phyloP scores from a whole-genome alignment of 1,140 invertebrate genomes.

The Drosophila setifemur region DNA sequence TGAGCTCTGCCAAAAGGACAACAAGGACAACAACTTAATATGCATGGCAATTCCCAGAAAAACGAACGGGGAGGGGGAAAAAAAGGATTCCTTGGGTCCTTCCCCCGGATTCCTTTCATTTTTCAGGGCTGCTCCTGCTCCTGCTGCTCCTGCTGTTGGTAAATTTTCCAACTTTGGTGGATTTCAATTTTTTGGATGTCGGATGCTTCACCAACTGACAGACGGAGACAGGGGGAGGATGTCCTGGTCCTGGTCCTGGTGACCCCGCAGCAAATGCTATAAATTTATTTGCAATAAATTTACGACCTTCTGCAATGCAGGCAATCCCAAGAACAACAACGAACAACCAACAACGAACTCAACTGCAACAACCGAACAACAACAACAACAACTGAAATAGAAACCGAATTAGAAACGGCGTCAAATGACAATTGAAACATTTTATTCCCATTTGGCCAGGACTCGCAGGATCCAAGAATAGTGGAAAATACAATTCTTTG shows the following conservation, averaged over 20 bases:
- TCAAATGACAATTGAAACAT: constrained; percentile 47
- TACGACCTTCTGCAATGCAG: constrained; percentile 74
- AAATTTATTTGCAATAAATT: constrained; percentile 77
- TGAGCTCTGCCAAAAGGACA: constrained; percentile 51
- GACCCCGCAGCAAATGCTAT: constrained; percentile 49
- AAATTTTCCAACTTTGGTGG: constrained; percentile 24
- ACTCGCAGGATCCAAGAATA: background rate
- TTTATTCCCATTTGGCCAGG: constrained; percentile 33
- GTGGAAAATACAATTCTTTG: background rate
- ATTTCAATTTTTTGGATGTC: constrained; percentile 57
- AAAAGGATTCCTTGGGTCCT: background rate
- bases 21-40: constrained; percentile 63
- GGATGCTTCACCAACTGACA: constrained; percentile 14
- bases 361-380: background rate
- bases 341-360: background rate
- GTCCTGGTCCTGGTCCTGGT: background rate
- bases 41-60: constrained; percentile 30
- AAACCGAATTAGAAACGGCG: constrained; percentile 32
- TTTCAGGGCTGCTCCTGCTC: no score
- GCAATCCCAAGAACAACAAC: constrained; percentile 43
- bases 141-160: background rate
- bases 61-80: no score
- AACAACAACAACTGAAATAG: background rate
- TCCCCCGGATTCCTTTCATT: constrained; percentile 7
- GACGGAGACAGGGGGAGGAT: background rate